Evolutionary conservation across 2,797 vertebrate genomes (phyloP), one percentile per base, ranked within the genome.

Genomic region (Enteromius thamalakanensis): DNA sequence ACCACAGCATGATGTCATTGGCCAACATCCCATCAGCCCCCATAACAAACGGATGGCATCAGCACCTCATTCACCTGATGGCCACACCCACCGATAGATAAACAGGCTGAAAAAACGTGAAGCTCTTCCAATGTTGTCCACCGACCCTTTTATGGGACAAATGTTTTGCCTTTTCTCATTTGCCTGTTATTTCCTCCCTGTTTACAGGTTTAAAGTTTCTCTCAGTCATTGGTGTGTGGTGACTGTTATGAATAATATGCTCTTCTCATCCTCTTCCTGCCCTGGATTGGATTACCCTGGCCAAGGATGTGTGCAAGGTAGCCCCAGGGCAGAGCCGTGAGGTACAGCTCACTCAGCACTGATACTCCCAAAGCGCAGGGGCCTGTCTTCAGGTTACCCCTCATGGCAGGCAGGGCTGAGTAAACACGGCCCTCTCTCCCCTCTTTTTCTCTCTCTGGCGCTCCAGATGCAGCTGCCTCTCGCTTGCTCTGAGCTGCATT

Each of bases 331-430:
- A 86, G 88, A 85, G 89, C 88, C 78, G 67, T 15, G 83, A 89
- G 89, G 87, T 86, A 86, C 80, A 87, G 87, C 89, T 89, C 91
- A 90, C 90, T 92, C 91, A 90, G 90, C 76, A 91, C 87, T 90
- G 91, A 94, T 94, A 95, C 94, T 94, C 94, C 94, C 94, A 79
- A 26, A 88, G 93, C 90, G 86, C 89, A 84, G 81, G 87, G 87
- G 72, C 84, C 88, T 86, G 67, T 92, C 92, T 93, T 95, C 93
- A 91, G 92, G 91, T 94, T 94, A 90, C 93, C 88, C 85, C 89
- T 87, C 88, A 87, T 88, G 84, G 84, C 85, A 89, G 80, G 82
- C 87, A 77, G 85, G 85, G 81, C 87, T 90, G 87, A 74, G 84
- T 87, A 91, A 94, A 93, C 92, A 87, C 17, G 47, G 76, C 78